Base-by-base conservation (phyloP, 1,140 invertebrate genomes). In the Riptortus pedestris region DNA sequence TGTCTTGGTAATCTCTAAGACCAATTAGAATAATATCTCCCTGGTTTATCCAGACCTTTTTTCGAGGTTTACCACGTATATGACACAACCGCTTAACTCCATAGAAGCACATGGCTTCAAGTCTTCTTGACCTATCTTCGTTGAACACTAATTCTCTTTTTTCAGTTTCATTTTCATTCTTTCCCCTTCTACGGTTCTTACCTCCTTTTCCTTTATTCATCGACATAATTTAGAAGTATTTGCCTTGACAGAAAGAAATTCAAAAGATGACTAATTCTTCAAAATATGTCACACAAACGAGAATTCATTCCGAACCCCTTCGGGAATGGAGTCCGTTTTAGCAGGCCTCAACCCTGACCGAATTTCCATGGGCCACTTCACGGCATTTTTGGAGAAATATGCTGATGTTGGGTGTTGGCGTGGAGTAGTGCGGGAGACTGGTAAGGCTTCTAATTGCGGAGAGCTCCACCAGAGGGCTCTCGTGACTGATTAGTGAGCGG, bases 31-130 rank as follows among this genome's bases (percentile, higher is more conserved):
- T 97, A 66, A 98, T 97, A 73, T 99, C 96, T 66, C 93, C 91
- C 78, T 95, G 91, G 79, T 98, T 99, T 69, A 99, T 99, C 97
- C 97, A 99, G 0, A 97, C 85, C 81, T 97, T 96, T 83, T 96
- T 97, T 69, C 93, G 79, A 57, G 96, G 81, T 80, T 99, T 98
- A 65, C 97, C 97, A 80, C 97, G 82, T 76, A 99, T 99, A 78
- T 99, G 96, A 83, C 97, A 99, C 70, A 99, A 82, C 75, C 97
- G 82, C 80, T 97, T 96, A 27, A 90, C 88, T 70, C 93, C 93
- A 84, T 99, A 97, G 80, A 99, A 99, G 78, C 97, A 99, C 85
- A 96, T 93, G 67, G 96, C 97, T 79, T 98, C 95, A 72, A 99
- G 78, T 72, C 96, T 83, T 69, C 84, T 85, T 99, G 96, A 67